Percentiles rank a stretch among this genome's conserved stretches.
These are phyloP conservation scores for Pomacea canaliculata DNA, from an alignment of 2,888 invertebrate genomes.

Conservation along the genomic window DNA sequence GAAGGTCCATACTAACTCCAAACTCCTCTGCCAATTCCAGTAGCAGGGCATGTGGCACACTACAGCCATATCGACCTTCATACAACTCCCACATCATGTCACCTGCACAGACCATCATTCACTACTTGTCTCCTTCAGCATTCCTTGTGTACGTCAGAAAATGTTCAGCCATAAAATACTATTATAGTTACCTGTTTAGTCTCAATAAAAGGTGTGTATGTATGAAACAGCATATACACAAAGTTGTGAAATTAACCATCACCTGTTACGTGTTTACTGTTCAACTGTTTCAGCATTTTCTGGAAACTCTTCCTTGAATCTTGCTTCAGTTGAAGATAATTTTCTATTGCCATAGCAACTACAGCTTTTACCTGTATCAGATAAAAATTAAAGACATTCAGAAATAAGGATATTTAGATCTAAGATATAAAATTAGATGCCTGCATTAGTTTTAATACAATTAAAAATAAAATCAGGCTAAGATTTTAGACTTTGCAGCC, in stretches of 20 bases:
- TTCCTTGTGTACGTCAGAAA: no score
- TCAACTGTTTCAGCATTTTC: slow-evolving; percentile 16
- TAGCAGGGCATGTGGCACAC: slow-evolving; percentile 51
- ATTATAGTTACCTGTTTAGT: no score
- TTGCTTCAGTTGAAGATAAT: slow-evolving; percentile 22
- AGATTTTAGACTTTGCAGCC: no score
- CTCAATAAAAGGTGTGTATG: no score
- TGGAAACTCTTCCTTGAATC: slow-evolving; percentile 23
- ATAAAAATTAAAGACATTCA: background rate
- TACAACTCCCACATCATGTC: slow-evolving; percentile 45
- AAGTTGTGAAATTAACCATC: no score
- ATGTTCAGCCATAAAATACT: no score
- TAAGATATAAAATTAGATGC: no score
- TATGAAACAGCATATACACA: no score
- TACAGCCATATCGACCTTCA: slow-evolving; percentile 54
- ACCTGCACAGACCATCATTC: slow-evolving; percentile 34
- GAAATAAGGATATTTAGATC: no score
- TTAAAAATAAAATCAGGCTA: background rate
- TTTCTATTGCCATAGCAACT: slow-evolving; percentile 10
- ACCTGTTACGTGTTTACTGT: slow-evolving; percentile 25
- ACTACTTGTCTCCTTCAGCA: no score
- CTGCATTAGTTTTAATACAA: background rate
- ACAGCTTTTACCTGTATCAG: slow-evolving; percentile 10
- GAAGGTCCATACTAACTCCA: slow-evolving; percentile 41
- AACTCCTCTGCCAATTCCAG: slow-evolving; percentile 41